Evolutionary conservation across 92 coral and sea anemone genomes (phyloP).

Genomic region (Chrysogorgia sp.): DNA sequence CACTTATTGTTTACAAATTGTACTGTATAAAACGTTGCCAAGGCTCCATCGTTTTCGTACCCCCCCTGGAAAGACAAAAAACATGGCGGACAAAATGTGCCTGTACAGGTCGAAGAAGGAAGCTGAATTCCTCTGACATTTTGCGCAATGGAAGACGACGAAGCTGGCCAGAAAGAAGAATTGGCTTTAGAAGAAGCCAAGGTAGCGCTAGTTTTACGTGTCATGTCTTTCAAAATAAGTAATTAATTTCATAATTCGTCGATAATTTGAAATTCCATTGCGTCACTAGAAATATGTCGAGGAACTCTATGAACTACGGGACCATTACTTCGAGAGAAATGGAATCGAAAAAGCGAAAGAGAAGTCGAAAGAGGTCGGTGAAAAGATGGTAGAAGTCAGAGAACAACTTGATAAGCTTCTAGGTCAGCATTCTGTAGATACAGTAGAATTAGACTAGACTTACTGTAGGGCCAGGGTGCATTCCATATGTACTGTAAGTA

Average conservation of each 20-base stretch:
- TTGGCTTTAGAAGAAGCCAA: slow-evolving; percentile 31
- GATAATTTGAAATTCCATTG: not conserved
- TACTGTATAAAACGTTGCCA: slow-evolving; percentile 32
- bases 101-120: not conserved
- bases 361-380: slow-evolving; percentile 68
- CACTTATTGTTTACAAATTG: not conserved
- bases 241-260: not conserved
- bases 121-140: not conserved
- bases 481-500: not conserved
- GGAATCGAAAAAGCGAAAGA: slow-evolving; percentile 82
- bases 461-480: not conserved
- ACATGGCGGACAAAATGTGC: slow-evolving; percentile 10
- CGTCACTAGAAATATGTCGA: slow-evolving; percentile 88
- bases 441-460: no score
- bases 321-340: slow-evolving; percentile 89
- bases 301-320: slow-evolving; percentile 87
- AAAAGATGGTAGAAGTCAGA: slow-evolving; percentile 57
- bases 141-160: slow-evolving; percentile 11
- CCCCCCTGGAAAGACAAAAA: slow-evolving; percentile 14
- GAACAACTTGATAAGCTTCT: slow-evolving; percentile 24
- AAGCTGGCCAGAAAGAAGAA: slow-evolving; percentile 9
- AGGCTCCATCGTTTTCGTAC: not conserved
- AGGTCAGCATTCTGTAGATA: not conserved
- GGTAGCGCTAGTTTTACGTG: slow-evolving; percentile 4
- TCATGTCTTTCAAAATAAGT: not conserved